phyloP scores from a whole-genome alignment of 1,140 invertebrate species.

The Parapsyche elsis region DNA sequence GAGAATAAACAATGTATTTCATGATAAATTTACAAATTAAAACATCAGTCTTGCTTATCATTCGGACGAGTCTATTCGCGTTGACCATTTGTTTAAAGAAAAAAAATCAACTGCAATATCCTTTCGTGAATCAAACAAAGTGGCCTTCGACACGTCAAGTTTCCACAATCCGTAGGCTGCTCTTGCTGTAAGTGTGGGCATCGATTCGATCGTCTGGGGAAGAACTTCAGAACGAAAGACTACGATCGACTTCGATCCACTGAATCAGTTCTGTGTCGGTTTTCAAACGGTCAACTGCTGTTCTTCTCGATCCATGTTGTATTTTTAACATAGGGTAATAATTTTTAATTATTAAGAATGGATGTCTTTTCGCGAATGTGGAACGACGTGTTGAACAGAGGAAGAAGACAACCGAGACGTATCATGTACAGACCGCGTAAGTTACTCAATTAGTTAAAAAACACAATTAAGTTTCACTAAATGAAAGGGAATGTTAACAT shows the following conservation, averaged over 20 bases:
- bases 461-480: background rate
- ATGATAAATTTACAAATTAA: too few relatives aligned
- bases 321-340: too few relatives aligned
- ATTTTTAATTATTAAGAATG: background rate
- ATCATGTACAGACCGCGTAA: slow-evolving; percentile 2
- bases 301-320: background rate
- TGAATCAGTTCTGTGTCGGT: background rate
- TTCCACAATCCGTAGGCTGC: slow-evolving; percentile 10
- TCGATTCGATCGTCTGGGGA: background rate
- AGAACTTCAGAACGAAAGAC: slow-evolving; percentile 1
- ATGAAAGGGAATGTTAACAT: too few relatives aligned
- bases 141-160: slow-evolving; percentile 5
- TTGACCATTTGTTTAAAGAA: too few relatives aligned
- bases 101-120: background rate
- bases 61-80: too few relatives aligned
- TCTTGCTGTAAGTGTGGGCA: slow-evolving; percentile 1
- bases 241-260: background rate
- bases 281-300: background rate
- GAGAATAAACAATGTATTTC: too few relatives aligned
- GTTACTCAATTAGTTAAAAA: background rate
- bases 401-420: background rate
- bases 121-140: background rate
- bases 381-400: background rate
- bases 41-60: too few relatives aligned
- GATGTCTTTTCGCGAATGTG: slow-evolving; percentile 10